phyloP scores from a whole-genome alignment of 2,888 invertebrate genomes.

The Arctia plantaginis region DNA sequence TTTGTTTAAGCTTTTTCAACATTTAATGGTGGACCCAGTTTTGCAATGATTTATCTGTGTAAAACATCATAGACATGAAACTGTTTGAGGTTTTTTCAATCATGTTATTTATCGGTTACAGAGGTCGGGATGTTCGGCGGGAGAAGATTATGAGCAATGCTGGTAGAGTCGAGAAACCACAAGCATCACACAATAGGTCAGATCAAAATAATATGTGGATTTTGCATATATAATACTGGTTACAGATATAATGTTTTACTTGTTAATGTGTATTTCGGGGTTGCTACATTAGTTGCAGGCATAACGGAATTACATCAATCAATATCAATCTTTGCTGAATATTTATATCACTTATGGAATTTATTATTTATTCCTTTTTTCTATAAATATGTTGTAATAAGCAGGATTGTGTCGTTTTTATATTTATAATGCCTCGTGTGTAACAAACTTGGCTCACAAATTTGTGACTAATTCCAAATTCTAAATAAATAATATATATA shows the following conservation, averaged over 20 bases:
- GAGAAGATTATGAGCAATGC: constrained; percentile 59
- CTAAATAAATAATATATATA: no score
- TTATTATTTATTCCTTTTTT: no score
- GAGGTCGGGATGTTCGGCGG: constrained; percentile 70
- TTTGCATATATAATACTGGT: background rate
- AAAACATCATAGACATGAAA: constrained; percentile 19
- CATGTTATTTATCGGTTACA: constrained; percentile 62
- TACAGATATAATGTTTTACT: no score
- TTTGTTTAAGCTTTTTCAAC: constrained; percentile 41
- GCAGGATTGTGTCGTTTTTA: no score
- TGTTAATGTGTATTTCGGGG: no score
- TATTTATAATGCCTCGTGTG: no score
- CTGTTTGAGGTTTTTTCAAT: constrained; percentile 21
- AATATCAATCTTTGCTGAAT: no score
- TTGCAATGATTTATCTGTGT: constrained; percentile 21
- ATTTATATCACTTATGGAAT: background rate
- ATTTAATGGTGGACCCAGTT: constrained; percentile 37
- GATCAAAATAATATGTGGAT: background rate
- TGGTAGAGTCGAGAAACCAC: constrained; percentile 62
- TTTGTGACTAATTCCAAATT: no score
- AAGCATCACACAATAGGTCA: constrained; percentile 45
- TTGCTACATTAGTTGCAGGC: no score
- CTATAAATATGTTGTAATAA: no score
- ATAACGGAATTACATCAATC: no score
- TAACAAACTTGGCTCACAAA: no score